These are phyloP conservation scores for Progne subis DNA, from an alignment of 2,113 vertebrate species.

Conservation along the genomic window DNA sequence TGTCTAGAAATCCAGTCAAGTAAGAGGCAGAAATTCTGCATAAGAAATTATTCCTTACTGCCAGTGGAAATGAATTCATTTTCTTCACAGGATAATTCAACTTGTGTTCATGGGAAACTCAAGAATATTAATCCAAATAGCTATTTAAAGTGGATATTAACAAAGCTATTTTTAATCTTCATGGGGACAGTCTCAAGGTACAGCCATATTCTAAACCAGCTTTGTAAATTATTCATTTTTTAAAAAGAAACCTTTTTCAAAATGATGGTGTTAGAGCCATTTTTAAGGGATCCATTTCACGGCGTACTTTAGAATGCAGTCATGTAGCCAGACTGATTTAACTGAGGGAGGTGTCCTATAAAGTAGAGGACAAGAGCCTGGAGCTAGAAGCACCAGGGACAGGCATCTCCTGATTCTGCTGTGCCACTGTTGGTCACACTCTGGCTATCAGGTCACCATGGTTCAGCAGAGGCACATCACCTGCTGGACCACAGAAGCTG, in stretches of 20 bases:
- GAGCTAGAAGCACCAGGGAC: background rate
- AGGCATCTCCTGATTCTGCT: background rate
- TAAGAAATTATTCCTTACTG: slow-evolving; percentile 42
- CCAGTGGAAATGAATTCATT: slow-evolving; percentile 20
- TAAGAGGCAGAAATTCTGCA: slow-evolving; percentile 7
- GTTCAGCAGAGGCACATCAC: background rate
- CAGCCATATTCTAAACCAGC: background rate
- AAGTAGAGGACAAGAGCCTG: accelerated
- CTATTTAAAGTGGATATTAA: slow-evolving; percentile 12
- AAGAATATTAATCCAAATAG: slow-evolving; percentile 33
- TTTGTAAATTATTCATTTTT: background rate
- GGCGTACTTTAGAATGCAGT: background rate
- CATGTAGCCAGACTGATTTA: background rate
- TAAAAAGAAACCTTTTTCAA: background rate
- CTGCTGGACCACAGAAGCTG: background rate
- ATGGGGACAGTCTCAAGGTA: background rate
- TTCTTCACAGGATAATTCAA: slow-evolving; percentile 18
- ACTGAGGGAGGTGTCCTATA: background rate
- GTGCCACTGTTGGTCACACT: background rate
- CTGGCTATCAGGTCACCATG: accelerated
- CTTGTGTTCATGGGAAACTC: background rate
- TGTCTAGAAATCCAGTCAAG: slow-evolving; percentile 31
- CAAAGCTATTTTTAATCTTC: slow-evolving; percentile 1
- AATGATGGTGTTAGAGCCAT: accelerated
- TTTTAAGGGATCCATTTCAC: background rate